Evolutionary conservation across 1,140 invertebrate species (phyloP).

Genomic region (Drosophila gunungcola): DNA sequence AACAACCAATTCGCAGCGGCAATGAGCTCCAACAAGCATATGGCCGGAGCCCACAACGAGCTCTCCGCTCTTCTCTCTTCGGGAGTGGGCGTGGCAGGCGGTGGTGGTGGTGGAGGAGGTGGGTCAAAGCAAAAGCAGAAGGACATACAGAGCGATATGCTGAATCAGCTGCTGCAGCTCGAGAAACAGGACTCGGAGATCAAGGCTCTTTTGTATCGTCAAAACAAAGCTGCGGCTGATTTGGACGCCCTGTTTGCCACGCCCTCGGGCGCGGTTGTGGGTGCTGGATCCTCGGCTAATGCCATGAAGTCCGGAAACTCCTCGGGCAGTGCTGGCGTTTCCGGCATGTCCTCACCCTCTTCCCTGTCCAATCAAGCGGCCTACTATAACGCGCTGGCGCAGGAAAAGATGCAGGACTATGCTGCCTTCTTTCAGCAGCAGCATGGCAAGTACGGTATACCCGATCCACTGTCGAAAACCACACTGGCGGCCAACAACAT

Average conservation of each 20-base stretch:
- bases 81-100: constrained; percentile 54
- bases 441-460: constrained; percentile 85
- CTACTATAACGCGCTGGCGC: constrained; percentile 80
- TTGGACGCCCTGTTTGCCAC: constrained; percentile 76
- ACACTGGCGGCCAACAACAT: constrained; percentile 89
- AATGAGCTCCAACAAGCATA: constrained; percentile 56
- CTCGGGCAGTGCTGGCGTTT: constrained; percentile 14
- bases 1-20: constrained; percentile 74
- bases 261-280: constrained; percentile 56
- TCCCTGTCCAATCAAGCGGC: constrained; percentile 65
- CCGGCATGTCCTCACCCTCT: constrained; percentile 56
- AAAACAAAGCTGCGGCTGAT: constrained; percentile 77
- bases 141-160: constrained; percentile 77
- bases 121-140: constrained; percentile 41
- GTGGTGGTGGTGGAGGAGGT: constrained; percentile 17
- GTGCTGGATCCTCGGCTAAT: constrained; percentile 40
- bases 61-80: constrained; percentile 66
- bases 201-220: constrained; percentile 75
- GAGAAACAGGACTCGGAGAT: constrained; percentile 80
- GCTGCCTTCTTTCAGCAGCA: constrained; percentile 80
- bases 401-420: constrained; percentile 84
- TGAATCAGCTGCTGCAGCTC: constrained; percentile 77
- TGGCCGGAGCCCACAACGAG: constrained; percentile 69
- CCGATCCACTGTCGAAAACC: constrained; percentile 89
- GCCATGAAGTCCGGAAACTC: constrained; percentile 33